phyloP scores from a whole-genome alignment of 2,113 vertebrate species.

The Osmerus eperlanus region DNA sequence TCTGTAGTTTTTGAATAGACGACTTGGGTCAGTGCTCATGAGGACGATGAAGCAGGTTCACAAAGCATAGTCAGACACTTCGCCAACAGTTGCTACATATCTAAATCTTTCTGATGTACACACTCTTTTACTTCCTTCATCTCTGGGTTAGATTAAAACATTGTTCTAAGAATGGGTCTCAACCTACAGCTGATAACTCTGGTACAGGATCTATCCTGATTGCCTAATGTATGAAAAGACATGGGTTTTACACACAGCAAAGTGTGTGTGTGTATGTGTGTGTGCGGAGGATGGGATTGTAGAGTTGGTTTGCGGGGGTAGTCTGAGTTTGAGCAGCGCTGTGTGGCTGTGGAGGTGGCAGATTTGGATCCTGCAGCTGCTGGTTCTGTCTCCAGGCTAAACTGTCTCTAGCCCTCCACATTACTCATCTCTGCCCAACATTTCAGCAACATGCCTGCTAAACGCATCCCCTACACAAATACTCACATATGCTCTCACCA shows the following conservation, averaged over 20 bases:
- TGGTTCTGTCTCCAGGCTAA: slow-evolving; percentile 27
- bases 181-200: no score
- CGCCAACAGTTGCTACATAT: no score
- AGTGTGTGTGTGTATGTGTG: background rate
- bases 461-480: background rate
- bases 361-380: slow-evolving; percentile 34
- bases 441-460: slow-evolving; percentile 11
- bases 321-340: background rate
- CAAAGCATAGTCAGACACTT: no score
- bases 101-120: no score
- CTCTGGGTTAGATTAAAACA: no score
- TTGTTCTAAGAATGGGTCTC: no score
- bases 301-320: slow-evolving; percentile 3
- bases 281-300: background rate
- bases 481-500: background rate
- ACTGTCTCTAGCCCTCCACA: slow-evolving; percentile 17
- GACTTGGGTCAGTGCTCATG: no score
- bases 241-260: background rate
- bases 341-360: slow-evolving; percentile 42
- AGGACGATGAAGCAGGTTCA: no score
- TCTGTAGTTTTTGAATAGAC: no score
- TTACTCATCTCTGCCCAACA: slow-evolving; percentile 17
- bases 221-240: no score
- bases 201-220: no score
- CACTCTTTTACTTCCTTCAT: no score